Base-by-base conservation (phyloP, 2,113 vertebrate genomes). In the Rhombomys opimus region DNA sequence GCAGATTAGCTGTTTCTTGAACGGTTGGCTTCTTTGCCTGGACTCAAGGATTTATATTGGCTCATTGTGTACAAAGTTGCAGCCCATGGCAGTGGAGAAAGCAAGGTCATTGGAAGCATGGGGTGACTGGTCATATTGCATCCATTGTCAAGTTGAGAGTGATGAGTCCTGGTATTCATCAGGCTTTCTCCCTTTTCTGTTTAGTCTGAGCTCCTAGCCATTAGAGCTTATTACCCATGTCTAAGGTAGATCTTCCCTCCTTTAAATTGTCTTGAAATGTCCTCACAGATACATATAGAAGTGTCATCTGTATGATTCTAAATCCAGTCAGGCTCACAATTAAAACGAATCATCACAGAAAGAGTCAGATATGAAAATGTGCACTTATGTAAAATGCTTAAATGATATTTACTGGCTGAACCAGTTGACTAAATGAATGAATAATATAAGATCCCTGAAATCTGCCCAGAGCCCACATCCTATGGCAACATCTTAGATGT, bases 381-480 rank as follows among this genome's bases (percentile, higher is more conserved):
- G 65, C 41, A n/a, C 23, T 82, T 77, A 84, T 25, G 82, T 95
- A 57, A 97, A 63, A 57, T 73, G 67, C 15, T 50, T 63, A 46
- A 95, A 96, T 38, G 92, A 54, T 76, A 87, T 77, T 27, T n/a
- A 67, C 7, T 52, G 32, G 61, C 22, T 57, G 7, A 32, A 46
- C 77, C 38, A 84, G 30, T 30, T 95, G 50, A 59, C 35, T 90
- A 78, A 92, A 46, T 86, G 38, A 95, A 68, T 85, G 82, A 59
- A 57, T 57, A 41, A 15, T 61, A 52, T 57, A 91, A 87, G 87
- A 91, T 73, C 35, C 32, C 7, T 23, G 3, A 65, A 90, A 67
- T 35, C 50, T 59, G 63, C 7, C 59, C 1, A 52, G 20, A 80
- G 25, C 7, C 41, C 22, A 32, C 3, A 94, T 41, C 46, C 46